A percentile compares a stretch with the other conserved stretches of the same genome.
These are phyloP conservation scores for Neosilurus hyrtlii DNA, from an alignment of 2,797 vertebrate genomes.

Conservation along the genomic window DNA sequence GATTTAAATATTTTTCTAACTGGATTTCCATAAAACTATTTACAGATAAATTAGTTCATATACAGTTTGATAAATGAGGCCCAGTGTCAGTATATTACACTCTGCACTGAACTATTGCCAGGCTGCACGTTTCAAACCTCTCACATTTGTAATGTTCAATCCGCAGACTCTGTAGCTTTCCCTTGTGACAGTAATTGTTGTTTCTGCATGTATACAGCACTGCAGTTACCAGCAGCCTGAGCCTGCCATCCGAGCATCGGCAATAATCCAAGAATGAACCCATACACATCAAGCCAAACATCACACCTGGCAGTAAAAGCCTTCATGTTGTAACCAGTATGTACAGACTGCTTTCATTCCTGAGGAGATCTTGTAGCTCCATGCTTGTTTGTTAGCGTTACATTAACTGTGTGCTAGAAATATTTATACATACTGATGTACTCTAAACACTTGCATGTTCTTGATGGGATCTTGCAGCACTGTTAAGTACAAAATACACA, in stretches of 20 bases:
- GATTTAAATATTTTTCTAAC: not conserved
- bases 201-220: slow-evolving; percentile 26
- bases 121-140: not conserved
- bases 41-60: not conserved
- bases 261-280: slow-evolving; percentile 40
- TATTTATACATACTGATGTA: slow-evolving; percentile 31
- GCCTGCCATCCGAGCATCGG: slow-evolving; percentile 43
- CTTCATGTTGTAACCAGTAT: slow-evolving; percentile 26
- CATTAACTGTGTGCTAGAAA: slow-evolving; percentile 26
- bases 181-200: slow-evolving; percentile 28
- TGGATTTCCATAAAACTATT: not conserved
- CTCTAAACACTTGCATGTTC: slow-evolving; percentile 33
- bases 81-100: not conserved
- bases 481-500: slow-evolving; percentile 25
- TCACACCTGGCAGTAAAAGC: slow-evolving; percentile 42
- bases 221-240: slow-evolving; percentile 26
- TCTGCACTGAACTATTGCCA: not conserved
- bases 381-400: slow-evolving; percentile 28
- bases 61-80: slow-evolving; percentile 8
- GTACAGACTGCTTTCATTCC: slow-evolving; percentile 25
- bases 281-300: slow-evolving; percentile 39
- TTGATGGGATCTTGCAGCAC: slow-evolving; percentile 27
- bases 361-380: slow-evolving; percentile 30
- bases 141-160: slow-evolving; percentile 14
- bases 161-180: slow-evolving; percentile 9